Conservation (phyloP, 2,888 invertebrate genomes). For the Drosophila suboccidentalis region DNA sequence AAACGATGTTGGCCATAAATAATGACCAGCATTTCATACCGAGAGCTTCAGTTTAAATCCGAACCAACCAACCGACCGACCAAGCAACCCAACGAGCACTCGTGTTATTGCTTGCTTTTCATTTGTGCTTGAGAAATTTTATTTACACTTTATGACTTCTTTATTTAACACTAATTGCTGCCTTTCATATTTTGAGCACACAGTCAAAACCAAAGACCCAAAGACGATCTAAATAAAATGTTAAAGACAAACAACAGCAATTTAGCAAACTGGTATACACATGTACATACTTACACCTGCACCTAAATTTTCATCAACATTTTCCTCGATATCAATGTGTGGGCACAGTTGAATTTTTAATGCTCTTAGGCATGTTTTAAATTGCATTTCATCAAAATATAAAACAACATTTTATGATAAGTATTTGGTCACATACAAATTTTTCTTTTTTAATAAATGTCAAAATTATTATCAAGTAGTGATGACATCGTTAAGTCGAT, state of each 20-base stretch:
- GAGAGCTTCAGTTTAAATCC: conserved; percentile 1
- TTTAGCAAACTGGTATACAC: conserved; percentile 21
- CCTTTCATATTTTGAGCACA: conserved; percentile 34
- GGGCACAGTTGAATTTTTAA: conserved; percentile 12
- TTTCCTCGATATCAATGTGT: neutral
- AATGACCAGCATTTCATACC: conserved; percentile 41
- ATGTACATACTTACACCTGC: conserved; percentile 1
- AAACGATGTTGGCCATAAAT: conserved; percentile 68
- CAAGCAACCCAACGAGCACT: neutral
- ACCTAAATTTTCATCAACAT: neutral
- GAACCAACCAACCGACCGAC: neutral
- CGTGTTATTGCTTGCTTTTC: conserved; percentile 61
- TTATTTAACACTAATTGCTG: conserved; percentile 77
- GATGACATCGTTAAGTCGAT: no score
- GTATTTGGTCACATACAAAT: no score
- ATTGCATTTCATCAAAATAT: no score
- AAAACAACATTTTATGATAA: no score
- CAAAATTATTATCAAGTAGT: no score
- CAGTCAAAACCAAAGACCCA: conserved; percentile 16
- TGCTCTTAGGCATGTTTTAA: conserved; percentile 18
- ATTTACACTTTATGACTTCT: conserved; percentile 79
- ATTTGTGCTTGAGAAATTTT: conserved; percentile 65
- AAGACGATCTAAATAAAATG: conserved; percentile 34
- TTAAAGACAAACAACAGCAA: conserved; percentile 17
- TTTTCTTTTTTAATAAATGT: no score